A percentile compares a stretch with the other conserved stretches of the same genome.
phyloP scores from a whole-genome alignment of 2,888 invertebrate species.

The Drosophila imparisetae region DNA sequence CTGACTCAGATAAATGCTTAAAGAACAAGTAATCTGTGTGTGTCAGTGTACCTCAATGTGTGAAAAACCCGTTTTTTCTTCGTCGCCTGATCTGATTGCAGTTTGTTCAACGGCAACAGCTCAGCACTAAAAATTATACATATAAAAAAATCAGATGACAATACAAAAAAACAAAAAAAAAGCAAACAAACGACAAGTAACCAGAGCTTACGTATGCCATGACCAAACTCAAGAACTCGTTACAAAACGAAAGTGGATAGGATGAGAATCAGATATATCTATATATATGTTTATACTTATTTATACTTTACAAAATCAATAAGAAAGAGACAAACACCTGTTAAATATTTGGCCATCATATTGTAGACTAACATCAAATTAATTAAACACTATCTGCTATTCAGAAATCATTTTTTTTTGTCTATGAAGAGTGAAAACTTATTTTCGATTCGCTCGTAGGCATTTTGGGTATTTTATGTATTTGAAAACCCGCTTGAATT shows the following conservation, averaged over 20 bases:
- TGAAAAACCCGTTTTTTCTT: constrained; percentile 46
- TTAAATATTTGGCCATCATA: not conserved
- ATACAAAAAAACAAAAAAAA: not conserved
- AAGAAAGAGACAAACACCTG: not conserved
- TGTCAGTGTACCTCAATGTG: constrained; percentile 9
- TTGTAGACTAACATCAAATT: not conserved
- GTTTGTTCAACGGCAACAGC: constrained; percentile 42
- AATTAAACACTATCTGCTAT: not conserved
- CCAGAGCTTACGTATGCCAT: constrained; percentile 52
- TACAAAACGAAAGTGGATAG: constrained; percentile 56
- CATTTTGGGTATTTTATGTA: constrained; percentile 5
- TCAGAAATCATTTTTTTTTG: not conserved
- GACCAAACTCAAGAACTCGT: constrained; percentile 49
- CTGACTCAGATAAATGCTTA: constrained; percentile 41
- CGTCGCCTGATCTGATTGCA: constrained; percentile 54
- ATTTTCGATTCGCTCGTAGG: not conserved
- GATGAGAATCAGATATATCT: constrained; percentile 3
- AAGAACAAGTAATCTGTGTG: constrained; percentile 29
- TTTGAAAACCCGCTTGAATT: not conserved
- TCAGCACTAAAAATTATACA: constrained; percentile 1
- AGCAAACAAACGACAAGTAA: constrained; percentile 21
- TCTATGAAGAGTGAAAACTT: constrained; percentile 34
- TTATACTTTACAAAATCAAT: constrained; percentile 11
- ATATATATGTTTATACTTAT: not conserved
- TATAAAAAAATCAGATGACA: not conserved